Evolutionary conservation across 2,113 vertebrate species (phyloP).

Genomic region (Nothocercus nigrocapillus): DNA sequence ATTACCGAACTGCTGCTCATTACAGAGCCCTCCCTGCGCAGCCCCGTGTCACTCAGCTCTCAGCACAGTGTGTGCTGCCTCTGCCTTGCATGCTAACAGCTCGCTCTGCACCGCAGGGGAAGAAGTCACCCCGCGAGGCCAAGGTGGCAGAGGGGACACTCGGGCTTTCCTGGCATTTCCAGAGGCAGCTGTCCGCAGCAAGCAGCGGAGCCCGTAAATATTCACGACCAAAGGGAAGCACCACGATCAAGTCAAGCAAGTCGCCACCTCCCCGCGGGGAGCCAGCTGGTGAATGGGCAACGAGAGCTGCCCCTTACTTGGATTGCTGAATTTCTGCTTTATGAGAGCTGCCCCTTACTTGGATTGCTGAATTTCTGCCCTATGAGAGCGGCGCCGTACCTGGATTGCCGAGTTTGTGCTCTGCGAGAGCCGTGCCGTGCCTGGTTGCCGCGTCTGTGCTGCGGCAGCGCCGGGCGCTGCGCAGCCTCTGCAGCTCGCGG

Average conservation of each 20-base stretch:
- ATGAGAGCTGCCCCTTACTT: too few relatives aligned
- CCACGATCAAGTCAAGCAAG: slow-evolving; percentile 8
- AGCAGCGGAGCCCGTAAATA: background rate
- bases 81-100: slow-evolving; percentile 27
- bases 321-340: background rate
- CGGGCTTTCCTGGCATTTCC: slow-evolving; percentile 33
- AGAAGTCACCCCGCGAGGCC: slow-evolving; percentile 11
- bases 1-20: background rate
- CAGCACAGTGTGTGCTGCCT: slow-evolving; percentile 22
- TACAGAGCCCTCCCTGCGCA: background rate
- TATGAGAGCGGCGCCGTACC: background rate
- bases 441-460: too few relatives aligned
- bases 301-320: background rate
- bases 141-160: slow-evolving; percentile 1
- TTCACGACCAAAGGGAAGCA: background rate
- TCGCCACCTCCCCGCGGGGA: background rate
- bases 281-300: background rate
- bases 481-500: background rate
- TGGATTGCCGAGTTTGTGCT: too few relatives aligned
- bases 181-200: slow-evolving; percentile 6
- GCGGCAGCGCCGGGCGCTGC: too few relatives aligned
- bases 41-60: background rate
- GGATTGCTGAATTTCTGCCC: too few relatives aligned
- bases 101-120: background rate
- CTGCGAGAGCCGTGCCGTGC: too few relatives aligned